Conservation (phyloP, 2,113 vertebrate species). For the Datnioides undecimradiatus region DNA sequence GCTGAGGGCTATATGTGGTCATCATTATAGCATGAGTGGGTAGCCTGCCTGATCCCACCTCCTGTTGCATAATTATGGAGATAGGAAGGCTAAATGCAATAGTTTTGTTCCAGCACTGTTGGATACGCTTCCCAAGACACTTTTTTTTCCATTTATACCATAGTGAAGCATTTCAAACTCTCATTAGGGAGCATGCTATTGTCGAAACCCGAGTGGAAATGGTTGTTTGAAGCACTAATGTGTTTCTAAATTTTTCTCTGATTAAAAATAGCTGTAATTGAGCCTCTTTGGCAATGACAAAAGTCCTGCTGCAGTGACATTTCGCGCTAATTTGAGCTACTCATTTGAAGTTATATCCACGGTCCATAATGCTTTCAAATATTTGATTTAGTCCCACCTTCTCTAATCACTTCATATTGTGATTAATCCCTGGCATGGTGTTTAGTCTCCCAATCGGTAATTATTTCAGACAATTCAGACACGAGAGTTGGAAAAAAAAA, state of each 20-base stretch:
- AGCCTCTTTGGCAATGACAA: background rate
- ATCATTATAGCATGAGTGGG: constrained; percentile 69
- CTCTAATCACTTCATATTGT: constrained; percentile 16
- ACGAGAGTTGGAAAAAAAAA: background rate
- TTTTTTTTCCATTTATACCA: background rate
- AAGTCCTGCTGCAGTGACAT: background rate
- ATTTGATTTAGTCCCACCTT: constrained; percentile 31
- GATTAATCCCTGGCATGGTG: constrained; percentile 19
- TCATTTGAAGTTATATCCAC: background rate
- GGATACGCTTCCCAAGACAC: constrained; percentile 5
- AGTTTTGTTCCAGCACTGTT: constrained; percentile 3
- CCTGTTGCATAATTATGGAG: constrained; percentile 74
- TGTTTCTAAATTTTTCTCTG: background rate
- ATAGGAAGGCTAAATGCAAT: constrained; percentile 32
- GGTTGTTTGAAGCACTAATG: background rate
- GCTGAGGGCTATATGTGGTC: constrained; percentile 56
- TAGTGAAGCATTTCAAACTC: background rate
- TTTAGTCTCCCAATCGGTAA: constrained; percentile 11
- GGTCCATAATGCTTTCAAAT: constrained; percentile 22
- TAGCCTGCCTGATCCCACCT: constrained; percentile 60
- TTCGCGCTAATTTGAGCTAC: background rate
- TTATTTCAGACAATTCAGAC: constrained; percentile 13
- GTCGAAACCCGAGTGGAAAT: background rate
- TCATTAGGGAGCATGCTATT: background rate
- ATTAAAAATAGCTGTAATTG: background rate